Base-by-base conservation (phyloP, 53 echinoderm and acorn worm genomes). In the Stichopus horrens region DNA sequence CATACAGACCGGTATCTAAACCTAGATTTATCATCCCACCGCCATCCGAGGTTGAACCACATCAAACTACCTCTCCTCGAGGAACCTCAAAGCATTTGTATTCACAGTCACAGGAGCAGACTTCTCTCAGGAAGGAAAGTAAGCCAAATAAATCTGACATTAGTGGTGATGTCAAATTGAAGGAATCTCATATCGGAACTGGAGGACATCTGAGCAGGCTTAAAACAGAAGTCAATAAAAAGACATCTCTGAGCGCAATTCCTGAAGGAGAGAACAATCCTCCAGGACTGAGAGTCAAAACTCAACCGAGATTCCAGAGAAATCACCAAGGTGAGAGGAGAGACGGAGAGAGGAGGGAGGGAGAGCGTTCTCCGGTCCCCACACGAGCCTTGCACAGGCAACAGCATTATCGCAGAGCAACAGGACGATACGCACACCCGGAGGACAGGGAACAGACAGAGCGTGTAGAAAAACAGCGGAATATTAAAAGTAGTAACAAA, bases 1-100 rank as follows among this genome's bases (percentile, higher is more conserved):
- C 58, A 81, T 55, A 18, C 56, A 21, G 81, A 57, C 81, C 57
- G 81, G 81, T n/a, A 57, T 18, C 81, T 20, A 16, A 58, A 53
- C 56, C 55, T 14, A 81, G 81, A 56, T 18, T 18, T 81, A 54
- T 18, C 58, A 81, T 81, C 21, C 81, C 81, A 56, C 71, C 7
- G 71, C 19, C 68, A 18, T 60, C 63, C 7, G 71, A 71, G 71
- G 19, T 20, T 13, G 18, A 2, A 20, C 18, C 7, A 71, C 16
- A 37, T 37, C 37, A 71, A 16, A 71, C 18, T 71, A 71, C 16
- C 19, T 21, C 18, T 18, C n/a, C 71, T 71, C 71, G 19, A 8
- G 71, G 71, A 71, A 71, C 18, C 18, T 71, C 71, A 18, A 7
- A 71, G 19, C 71, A n/a, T 37, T 37, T 37, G 37, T 37, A 37